Percentiles rank a stretch among this genome's conserved stretches.
phyloP scores from a whole-genome alignment of 2,797 vertebrate species.

The Echiichthys vipera region DNA sequence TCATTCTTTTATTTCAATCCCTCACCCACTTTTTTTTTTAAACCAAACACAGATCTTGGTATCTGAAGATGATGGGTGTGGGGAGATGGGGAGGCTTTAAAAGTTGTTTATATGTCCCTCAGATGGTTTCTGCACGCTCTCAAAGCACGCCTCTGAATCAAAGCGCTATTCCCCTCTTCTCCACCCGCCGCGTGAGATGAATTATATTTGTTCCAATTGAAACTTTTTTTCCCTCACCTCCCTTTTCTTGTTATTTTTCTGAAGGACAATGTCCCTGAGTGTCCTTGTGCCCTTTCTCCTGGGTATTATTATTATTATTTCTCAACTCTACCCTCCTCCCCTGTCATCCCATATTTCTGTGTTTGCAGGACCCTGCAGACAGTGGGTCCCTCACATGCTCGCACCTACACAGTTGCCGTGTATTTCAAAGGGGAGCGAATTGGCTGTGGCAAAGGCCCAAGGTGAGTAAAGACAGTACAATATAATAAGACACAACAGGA shows the following conservation, averaged over 20 bases:
- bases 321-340: slow-evolving; percentile 6
- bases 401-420: slow-evolving; percentile 97
- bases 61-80: slow-evolving; percentile 42
- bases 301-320: slow-evolving; percentile 35
- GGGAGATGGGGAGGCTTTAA: slow-evolving; percentile 51
- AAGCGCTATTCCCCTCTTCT: slow-evolving; percentile 26
- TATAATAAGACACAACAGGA: slow-evolving; percentile 48
- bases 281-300: slow-evolving; percentile 49
- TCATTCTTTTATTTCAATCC: slow-evolving; percentile 47
- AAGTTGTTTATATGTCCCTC: slow-evolving; percentile 57
- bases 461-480: slow-evolving; percentile 82
- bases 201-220: slow-evolving; percentile 66
- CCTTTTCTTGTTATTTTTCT: slow-evolving; percentile 42
- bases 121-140: slow-evolving; percentile 40
- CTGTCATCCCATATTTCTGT: slow-evolving; percentile 17
- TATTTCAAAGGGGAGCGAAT: slow-evolving; percentile 99
- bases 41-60: slow-evolving; percentile 24
- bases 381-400: slow-evolving; percentile 95
- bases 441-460: slow-evolving; percentile 98
- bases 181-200: slow-evolving; percentile 39
- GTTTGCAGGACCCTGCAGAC: slow-evolving; percentile 94
- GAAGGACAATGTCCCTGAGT: slow-evolving; percentile 49
- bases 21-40: slow-evolving; percentile 22
- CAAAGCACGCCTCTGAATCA: slow-evolving; percentile 45
- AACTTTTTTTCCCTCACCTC: slow-evolving; percentile 30